Conservation (phyloP, 2,888 invertebrate species). For the Sycophila texana region DNA sequence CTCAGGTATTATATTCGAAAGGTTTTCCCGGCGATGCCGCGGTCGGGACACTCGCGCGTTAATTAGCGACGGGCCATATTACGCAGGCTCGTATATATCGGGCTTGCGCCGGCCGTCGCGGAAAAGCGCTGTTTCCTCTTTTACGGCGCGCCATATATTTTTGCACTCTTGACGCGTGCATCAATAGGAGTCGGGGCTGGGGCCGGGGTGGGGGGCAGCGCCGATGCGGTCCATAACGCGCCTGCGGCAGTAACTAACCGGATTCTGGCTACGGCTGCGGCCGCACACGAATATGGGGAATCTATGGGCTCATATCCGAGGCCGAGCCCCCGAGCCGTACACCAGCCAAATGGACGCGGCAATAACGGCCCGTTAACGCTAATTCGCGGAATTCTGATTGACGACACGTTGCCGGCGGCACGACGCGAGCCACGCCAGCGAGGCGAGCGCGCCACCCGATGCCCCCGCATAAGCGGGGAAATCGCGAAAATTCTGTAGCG, state of each 20-base stretch:
- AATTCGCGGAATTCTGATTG: conserved; percentile 76
- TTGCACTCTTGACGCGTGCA: conserved; percentile 51
- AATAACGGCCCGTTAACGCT: conserved; percentile 76
- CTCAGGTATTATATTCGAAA: conserved; percentile 38
- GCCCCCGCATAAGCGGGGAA: conserved; percentile 9
- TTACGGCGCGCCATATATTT: conserved; percentile 47
- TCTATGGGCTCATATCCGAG: conserved; percentile 75
- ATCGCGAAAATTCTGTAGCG: conserved; percentile 54
- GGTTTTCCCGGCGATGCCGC: conserved; percentile 26
- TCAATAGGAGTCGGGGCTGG: conserved; percentile 48
- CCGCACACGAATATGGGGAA: conserved; percentile 71
- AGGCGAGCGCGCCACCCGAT: background rate
- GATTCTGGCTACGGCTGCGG: conserved; percentile 66
- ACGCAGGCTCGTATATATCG: background rate
- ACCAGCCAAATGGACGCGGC: conserved; percentile 76
- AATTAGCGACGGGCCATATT: conserved; percentile 43
- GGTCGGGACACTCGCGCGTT: background rate
- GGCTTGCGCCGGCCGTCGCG: background rate
- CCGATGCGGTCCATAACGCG: conserved; percentile 71
- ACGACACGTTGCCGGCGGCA: conserved; percentile 65
- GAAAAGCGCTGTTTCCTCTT: conserved; percentile 51
- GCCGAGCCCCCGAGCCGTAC: conserved; percentile 67
- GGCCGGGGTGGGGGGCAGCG: conserved; percentile 62
- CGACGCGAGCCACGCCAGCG: conserved; percentile 8
- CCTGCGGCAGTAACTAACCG: conserved; percentile 73